phyloP scores from a whole-genome alignment of 2,113 vertebrate genomes.

The Antigone vipio region DNA sequence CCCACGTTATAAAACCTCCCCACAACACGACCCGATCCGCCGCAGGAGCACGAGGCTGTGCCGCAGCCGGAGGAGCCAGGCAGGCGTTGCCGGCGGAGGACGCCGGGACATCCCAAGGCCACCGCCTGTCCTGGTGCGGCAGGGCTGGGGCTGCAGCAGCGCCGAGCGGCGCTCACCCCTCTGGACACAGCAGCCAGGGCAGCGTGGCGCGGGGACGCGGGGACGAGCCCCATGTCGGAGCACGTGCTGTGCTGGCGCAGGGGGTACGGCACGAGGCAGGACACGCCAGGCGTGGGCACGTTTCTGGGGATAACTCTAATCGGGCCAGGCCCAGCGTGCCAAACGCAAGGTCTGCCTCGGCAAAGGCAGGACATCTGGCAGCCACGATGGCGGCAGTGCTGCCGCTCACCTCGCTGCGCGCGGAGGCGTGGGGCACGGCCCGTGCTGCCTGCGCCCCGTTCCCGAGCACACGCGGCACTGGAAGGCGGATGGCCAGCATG shows the following conservation, averaged over 20 bases:
- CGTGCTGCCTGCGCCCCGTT: fast-evolving
- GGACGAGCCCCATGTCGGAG: not conserved
- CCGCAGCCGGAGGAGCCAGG: not conserved
- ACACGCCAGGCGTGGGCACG: fast-evolving
- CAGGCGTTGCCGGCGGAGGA: not conserved
- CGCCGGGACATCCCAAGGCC: not conserved
- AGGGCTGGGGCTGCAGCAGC: not conserved
- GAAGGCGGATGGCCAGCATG: not conserved
- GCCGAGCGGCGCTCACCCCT: not conserved
- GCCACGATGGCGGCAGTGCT: not conserved
- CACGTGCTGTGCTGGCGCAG: fast-evolving
- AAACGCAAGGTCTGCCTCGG: not conserved
- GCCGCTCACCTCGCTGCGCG: fast-evolving
- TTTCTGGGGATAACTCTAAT: not conserved
- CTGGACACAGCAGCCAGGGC: not conserved
- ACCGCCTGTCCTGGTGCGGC: not conserved
- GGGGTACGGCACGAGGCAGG: not conserved
- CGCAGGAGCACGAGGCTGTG: not conserved
- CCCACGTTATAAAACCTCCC: no score
- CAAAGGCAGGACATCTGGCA: not conserved
- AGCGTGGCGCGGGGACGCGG: not conserved
- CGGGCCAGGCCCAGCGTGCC: not conserved
- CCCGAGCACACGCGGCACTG: fast-evolving
- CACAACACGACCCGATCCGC: fast-evolving
- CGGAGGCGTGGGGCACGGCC: fast-evolving